Base-by-base conservation (phyloP, 92 coral and sea anemone species). In the Galaxea fascicularis region DNA sequence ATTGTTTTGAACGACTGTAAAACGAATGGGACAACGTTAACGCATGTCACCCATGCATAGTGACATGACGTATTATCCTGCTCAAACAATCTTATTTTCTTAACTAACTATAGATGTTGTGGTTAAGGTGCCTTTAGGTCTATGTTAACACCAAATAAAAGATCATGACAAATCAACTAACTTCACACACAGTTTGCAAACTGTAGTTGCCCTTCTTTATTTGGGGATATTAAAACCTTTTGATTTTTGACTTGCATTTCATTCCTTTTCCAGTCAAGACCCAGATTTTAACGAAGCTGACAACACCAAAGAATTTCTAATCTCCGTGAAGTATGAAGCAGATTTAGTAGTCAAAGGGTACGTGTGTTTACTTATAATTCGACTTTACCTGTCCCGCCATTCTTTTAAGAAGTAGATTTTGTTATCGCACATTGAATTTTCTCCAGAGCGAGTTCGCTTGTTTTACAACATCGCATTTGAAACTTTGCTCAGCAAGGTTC, bases 321-420 rank as follows among this genome's bases (percentile, higher is more conserved):
- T 92, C 17, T 53, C 84, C 4, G 97, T 93, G 46, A 93, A 89
- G 85, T 93, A 88, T 79, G 97, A 93, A 52, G 95, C 97, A 26
- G 97, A 93, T 49, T 76, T 93, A 47, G 92, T 77, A 52, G 87
- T 93, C 39, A 88, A 77, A 27, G 97, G 97, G 97, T 93, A 72
- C 56, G 97, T 85, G 10, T 13, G 15, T 54, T 11, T 24, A 18
- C n/a, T 44, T 70, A 13, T 1, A 6, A 67, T 16, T 31, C 3
- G 20, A 1, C 25, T 56, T 62, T 9, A 0, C 27, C 67, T 3
- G 67, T 21, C 5, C 25, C 18, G 13, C 26, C 30, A n/a, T 62
- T 49, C 54, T 15, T 1, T 49, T 14, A 10, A 14, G 54, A 8
- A 35, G 6, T 35, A 2, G 41, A 6, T 2, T 35, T 35, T 35